These are phyloP conservation scores for Hemaris fuciformis DNA, from an alignment of 2,888 invertebrate species.

Conservation along the genomic window DNA sequence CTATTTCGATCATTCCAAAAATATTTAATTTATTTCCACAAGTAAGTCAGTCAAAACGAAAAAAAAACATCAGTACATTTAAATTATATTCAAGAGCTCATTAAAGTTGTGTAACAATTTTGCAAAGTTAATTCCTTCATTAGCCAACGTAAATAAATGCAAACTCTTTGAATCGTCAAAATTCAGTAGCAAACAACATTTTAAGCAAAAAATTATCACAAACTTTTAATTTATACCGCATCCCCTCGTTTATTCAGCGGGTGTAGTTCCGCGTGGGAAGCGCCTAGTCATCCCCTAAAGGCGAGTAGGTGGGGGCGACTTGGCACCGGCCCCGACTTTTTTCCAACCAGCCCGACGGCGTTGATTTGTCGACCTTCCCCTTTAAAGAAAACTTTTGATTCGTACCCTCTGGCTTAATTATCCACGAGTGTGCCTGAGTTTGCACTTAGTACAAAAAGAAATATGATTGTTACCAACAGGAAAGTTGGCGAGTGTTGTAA, in stretches of 20 bases:
- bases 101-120: neutral
- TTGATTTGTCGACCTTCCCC: constrained; percentile 36
- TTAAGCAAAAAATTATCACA: neutral
- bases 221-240: constrained; percentile 34
- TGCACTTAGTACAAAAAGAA: constrained; percentile 5
- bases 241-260: constrained; percentile 41
- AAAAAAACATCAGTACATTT: too few species aligned
- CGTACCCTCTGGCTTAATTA: constrained; percentile 18
- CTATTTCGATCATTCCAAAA: too few species aligned
- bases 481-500: neutral
- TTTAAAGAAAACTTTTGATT: constrained; percentile 27
- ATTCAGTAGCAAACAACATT: constrained; percentile 3
- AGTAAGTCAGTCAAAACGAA: too few species aligned
- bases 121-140: neutral
- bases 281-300: constrained; percentile 47
- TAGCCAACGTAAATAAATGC: neutral
- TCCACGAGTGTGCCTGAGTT: constrained; percentile 13
- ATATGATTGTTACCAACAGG: constrained; percentile 4
- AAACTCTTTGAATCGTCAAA: neutral
- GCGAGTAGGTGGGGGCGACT: constrained; percentile 41
- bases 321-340: constrained; percentile 50
- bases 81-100: neutral
- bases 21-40: too few species aligned
- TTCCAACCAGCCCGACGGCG: constrained; percentile 23
- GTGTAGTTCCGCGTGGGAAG: constrained; percentile 39